Percentiles rank a stretch among this genome's conserved stretches.
Conservation (phyloP, 2,888 invertebrate species). For the Ctenicera cuprea region DNA sequence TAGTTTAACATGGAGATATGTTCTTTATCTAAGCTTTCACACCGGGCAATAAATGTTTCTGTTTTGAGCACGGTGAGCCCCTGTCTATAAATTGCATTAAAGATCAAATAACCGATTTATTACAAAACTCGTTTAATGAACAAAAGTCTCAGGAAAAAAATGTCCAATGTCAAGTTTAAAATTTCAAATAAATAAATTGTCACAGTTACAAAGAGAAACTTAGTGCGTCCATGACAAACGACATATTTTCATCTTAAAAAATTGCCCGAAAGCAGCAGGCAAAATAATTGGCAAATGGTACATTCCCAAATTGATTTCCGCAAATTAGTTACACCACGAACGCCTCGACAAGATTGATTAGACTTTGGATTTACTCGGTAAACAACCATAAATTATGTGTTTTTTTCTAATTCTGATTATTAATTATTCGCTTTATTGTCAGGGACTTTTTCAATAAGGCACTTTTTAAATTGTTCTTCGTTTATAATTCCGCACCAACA, state of each 20-base stretch:
- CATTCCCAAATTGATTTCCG: slow-evolving; percentile 7
- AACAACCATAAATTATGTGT: slow-evolving; percentile 6
- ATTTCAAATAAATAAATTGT: too few relatives aligned
- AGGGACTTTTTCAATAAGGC: not conserved
- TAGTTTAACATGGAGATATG: too few relatives aligned
- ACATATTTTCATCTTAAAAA: not conserved
- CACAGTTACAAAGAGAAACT: too few relatives aligned
- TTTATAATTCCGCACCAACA: too few relatives aligned
- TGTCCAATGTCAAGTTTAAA: too few relatives aligned
- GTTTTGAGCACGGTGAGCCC: too few relatives aligned
- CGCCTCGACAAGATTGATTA: slow-evolving; percentile 24
- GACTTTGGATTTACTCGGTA: not conserved
- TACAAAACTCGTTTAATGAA: too few relatives aligned
- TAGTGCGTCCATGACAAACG: slow-evolving; percentile 4
- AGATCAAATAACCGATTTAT: too few relatives aligned
- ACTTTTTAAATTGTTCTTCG: not conserved
- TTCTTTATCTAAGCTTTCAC: too few relatives aligned
- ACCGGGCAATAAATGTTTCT: too few relatives aligned
- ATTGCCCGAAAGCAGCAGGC: not conserved
- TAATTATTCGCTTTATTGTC: not conserved
- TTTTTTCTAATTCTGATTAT: not conserved
- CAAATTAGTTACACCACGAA: slow-evolving; percentile 6
- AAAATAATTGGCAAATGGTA: slow-evolving; percentile 11
- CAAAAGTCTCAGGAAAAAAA: too few relatives aligned
- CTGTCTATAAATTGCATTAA: too few relatives aligned